Evolutionary conservation across 2,797 vertebrate genomes (phyloP).

Genomic region (Diglossa cyanea): DNA sequence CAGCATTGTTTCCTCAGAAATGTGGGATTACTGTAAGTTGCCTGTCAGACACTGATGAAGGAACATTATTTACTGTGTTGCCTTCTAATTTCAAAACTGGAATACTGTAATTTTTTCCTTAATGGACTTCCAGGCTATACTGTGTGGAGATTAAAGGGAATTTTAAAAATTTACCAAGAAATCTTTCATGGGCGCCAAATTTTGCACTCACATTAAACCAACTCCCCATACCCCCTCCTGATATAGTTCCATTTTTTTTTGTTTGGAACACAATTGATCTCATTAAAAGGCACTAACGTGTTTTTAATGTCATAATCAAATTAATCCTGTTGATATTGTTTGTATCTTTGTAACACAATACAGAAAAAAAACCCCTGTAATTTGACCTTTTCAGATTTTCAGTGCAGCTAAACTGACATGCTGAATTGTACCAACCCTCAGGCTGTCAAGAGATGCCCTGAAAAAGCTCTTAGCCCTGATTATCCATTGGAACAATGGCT

Average conservation of each 20-base stretch:
- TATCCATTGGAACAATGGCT: conserved; percentile 27
- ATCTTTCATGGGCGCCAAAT: background rate
- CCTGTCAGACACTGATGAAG: background rate
- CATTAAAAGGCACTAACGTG: background rate
- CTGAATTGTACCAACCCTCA: background rate
- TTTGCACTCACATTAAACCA: background rate
- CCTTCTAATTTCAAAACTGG: background rate
- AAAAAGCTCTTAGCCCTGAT: background rate
- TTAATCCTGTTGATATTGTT: background rate
- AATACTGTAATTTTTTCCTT: background rate
- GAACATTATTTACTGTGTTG: background rate
- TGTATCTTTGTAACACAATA: background rate
- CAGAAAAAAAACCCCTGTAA: background rate
- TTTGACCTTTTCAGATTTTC: conserved; percentile 20
- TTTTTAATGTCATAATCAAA: background rate
- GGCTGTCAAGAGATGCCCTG: conserved; percentile 7
- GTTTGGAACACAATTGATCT: background rate
- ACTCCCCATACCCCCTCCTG: background rate
- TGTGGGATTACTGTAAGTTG: background rate
- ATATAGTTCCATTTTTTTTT: background rate
- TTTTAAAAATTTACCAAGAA: background rate
- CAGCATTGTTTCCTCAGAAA: background rate
- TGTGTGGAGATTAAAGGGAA: background rate
- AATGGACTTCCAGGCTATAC: background rate
- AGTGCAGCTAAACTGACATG: background rate